Evolutionary conservation across 2,797 vertebrate genomes (phyloP).

Genomic region (Euphonia xanthogaster): DNA sequence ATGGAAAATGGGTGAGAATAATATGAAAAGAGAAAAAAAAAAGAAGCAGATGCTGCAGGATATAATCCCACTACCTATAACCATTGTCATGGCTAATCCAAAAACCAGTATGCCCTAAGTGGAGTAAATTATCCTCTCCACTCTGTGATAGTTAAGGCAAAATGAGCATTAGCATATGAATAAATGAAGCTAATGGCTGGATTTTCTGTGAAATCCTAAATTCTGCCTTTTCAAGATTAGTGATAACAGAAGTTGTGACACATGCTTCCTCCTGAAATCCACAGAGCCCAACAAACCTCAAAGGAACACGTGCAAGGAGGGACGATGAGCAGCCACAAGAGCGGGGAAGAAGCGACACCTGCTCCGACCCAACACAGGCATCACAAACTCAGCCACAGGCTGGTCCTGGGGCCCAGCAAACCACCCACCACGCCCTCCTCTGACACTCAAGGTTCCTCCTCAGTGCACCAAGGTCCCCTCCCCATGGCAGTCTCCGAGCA

Average conservation of each 20-base stretch:
- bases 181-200: not conserved
- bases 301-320: not conserved
- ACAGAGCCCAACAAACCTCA: not conserved
- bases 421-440: rapidly evolving
- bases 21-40: not conserved
- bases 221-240: not conserved
- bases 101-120: not conserved
- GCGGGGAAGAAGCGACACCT: not conserved
- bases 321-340: not conserved
- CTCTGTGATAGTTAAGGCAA: not conserved
- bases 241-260: not conserved
- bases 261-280: not conserved
- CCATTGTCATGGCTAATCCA: not conserved
- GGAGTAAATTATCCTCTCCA: not conserved
- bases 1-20: not conserved
- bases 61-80: not conserved
- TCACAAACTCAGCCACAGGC: not conserved
- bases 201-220: not conserved
- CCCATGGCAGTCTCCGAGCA: not conserved
- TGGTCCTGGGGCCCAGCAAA: not conserved
- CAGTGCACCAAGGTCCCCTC: not conserved
- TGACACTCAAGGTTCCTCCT: not conserved
- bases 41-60: not conserved
- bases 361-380: rapidly evolving
- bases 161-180: not conserved